Percentiles rank a stretch among this genome's conserved stretches.
These are phyloP conservation scores for Boloria selene DNA, from an alignment of 2,888 invertebrate genomes.

Conservation along the genomic window DNA sequence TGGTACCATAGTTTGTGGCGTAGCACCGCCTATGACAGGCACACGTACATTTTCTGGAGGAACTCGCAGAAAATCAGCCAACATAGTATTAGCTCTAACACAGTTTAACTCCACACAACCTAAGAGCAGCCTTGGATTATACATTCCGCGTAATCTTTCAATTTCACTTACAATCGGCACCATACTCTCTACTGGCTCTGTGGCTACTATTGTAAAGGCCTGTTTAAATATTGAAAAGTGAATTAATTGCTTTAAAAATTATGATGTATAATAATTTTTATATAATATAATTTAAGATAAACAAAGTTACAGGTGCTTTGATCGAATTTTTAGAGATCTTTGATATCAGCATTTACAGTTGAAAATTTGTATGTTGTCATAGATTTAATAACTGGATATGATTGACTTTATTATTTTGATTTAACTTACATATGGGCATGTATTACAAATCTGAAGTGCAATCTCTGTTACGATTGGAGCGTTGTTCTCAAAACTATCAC, in stretches of 20 bases:
- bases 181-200: constrained; percentile 85
- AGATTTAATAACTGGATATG: too few relatives aligned
- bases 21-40: constrained; percentile 87
- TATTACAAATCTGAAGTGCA: constrained; percentile 69
- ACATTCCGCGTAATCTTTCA: constrained; percentile 77
- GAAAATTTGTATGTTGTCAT: too few relatives aligned
- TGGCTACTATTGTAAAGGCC: constrained; percentile 71
- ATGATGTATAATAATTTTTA: neutral
- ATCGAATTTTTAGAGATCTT: too few relatives aligned
- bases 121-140: constrained; percentile 73
- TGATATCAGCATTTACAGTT: too few relatives aligned
- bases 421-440: constrained; percentile 61
- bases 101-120: constrained; percentile 88
- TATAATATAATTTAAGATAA: neutral
- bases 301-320: too few relatives aligned
- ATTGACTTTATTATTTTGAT: neutral
- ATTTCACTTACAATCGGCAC: constrained; percentile 88
- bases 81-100: constrained; percentile 86
- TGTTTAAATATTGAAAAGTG: constrained; percentile 39
- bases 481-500: constrained; percentile 66
- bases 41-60: constrained; percentile 84
- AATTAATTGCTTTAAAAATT: neutral
- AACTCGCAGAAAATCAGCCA: constrained; percentile 84
- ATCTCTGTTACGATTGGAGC: constrained; percentile 70
- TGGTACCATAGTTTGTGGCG: constrained; percentile 87